Base-by-base conservation (phyloP, 92 coral and sea anemone genomes). In the Meandrina meandrites region DNA sequence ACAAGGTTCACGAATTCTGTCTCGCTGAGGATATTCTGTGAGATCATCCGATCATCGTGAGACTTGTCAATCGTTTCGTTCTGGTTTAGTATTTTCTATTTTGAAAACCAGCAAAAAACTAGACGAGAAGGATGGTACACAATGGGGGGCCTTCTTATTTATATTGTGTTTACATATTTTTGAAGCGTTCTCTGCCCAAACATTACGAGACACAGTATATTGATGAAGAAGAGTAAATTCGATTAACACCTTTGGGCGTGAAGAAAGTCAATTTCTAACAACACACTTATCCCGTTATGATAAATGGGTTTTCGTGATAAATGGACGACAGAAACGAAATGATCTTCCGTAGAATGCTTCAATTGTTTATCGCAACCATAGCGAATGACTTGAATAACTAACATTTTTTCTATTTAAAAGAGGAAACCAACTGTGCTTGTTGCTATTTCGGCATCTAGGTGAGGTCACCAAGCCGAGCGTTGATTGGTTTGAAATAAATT, bases 401-500 rank as follows among this genome's bases (percentile, higher is more conserved):
- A 73, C 79, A 72, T 83, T 83, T 83, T 83, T 83, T 17, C 3
- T 22, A 31, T 73, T 35, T 36, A 19, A 74, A 82, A 73, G 69
- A 8, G 87, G 66, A 83, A 72, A 73, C 87, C 87, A 34, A 24
- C 21, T 5, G 27, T 24, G 80, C 0, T 22, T 37, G 47, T 73
- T 58, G 48, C 28, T 60, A 67, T 19, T 37, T 21, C 27, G 50
- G 28, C 3, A 32, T 24, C 31, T 16, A 17, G 42, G 21, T 32
- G 54, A 50, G 62, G 87, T 74, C 87, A 84, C 13, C 56, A 35
- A 42, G 12, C 51, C 31, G 79, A 18, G 69, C 66, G 36, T 36
- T 74, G 48, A 84, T 84, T 84, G 87, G 87, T 19, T 84, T n/a
- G 64, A 73, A 57, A 74, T 84, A 74, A 28, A 56, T 75, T 84